Percentiles rank a stretch among this genome's conserved stretches.
Evolutionary conservation across 2,113 vertebrate genomes (phyloP).

Genomic region (Phasianus colchicus): DNA sequence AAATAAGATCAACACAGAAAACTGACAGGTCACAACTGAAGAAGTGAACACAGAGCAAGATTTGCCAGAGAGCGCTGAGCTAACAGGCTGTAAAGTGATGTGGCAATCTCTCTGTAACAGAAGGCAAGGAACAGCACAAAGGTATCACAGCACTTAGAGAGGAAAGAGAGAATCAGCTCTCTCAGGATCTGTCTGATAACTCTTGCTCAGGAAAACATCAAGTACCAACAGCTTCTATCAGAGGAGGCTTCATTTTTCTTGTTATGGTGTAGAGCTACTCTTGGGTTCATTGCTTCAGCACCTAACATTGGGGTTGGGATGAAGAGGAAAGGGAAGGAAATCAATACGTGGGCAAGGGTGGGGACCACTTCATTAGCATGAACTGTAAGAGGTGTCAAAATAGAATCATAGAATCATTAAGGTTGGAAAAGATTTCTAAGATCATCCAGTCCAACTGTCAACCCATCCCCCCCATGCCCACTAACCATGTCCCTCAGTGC

Average conservation of each 20-base stretch:
- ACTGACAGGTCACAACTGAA: not conserved
- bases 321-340: not conserved
- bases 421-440: too few relatives aligned
- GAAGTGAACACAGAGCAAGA: not conserved
- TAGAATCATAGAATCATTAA: not conserved
- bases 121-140: not conserved
- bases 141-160: not conserved
- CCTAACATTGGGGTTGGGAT: not conserved
- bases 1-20: not conserved
- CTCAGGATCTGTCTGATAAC: not conserved
- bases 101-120: not conserved
- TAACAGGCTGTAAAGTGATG: not conserved
- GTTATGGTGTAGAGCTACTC: not conserved
- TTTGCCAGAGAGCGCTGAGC: not conserved
- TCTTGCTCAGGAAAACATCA: not conserved
- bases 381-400: not conserved
- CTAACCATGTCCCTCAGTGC: too few relatives aligned
- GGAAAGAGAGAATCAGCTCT: not conserved
- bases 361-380: not conserved
- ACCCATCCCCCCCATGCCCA: too few relatives aligned
- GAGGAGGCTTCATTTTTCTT: not conserved
- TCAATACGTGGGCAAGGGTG: fast-evolving
- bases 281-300: not conserved
- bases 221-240: not conserved
- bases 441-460: not conserved